Evolutionary conservation across 2,113 vertebrate genomes (phyloP).

Genomic region (Cygnus buccinator): DNA sequence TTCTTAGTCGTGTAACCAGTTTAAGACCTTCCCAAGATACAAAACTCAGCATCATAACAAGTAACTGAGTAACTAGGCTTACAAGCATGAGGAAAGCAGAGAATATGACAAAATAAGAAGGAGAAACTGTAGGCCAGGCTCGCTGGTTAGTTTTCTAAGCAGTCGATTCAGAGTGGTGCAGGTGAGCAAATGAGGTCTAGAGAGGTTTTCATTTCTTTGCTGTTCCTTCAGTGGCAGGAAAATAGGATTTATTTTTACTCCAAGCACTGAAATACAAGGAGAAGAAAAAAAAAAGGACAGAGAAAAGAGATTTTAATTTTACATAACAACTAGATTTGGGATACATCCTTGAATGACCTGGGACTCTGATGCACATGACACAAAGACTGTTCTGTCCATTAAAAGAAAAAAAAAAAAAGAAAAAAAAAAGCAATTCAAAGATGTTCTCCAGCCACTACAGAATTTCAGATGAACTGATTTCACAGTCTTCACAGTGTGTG

Average conservation of each 20-base stretch:
- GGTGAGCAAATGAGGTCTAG: neutral
- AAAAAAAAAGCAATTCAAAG: neutral
- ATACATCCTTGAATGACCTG: conserved; percentile 16
- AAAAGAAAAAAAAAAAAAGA: neutral
- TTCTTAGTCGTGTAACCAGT: neutral
- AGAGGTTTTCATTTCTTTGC: neutral
- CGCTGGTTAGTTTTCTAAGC: neutral
- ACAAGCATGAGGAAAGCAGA: neutral
- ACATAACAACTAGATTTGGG: neutral
- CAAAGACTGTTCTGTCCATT: neutral
- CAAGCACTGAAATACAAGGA: neutral
- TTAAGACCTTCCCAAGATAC: neutral
- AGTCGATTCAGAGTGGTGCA: neutral
- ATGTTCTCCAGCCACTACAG: neutral
- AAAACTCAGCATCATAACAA: neutral
- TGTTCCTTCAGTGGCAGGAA: neutral
- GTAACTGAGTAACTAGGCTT: neutral
- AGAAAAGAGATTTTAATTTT: neutral
- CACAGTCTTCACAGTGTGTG: neutral
- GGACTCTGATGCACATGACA: neutral
- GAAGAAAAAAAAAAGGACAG: neutral
- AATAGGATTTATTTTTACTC: neutral
- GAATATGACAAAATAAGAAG: neutral
- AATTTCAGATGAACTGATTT: neutral
- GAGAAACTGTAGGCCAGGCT: neutral